phyloP scores from a whole-genome alignment of 2,113 vertebrate species.

The Ploceus nigricollis region DNA sequence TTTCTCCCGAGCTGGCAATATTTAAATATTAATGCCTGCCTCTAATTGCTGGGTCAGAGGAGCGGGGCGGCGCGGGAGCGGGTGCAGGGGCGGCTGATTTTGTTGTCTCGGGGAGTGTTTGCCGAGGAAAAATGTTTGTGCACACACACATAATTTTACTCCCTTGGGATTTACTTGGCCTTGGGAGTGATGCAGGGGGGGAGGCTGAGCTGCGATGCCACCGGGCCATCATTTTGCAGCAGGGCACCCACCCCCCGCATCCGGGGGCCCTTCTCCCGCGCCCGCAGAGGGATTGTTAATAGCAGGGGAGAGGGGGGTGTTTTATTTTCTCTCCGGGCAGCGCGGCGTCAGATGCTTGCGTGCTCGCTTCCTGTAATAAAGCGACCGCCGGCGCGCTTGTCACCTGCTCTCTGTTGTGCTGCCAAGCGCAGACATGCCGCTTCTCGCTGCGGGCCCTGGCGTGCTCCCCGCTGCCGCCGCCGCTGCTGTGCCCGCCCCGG shows the following conservation, averaged over 20 bases:
- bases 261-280: background rate
- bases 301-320: background rate
- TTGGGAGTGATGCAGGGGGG: background rate
- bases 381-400: slow-evolving; percentile 31
- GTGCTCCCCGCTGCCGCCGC: background rate
- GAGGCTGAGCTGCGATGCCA: background rate
- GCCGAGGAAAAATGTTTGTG: slow-evolving; percentile 9
- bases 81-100: background rate
- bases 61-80: background rate
- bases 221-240: background rate
- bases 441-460: slow-evolving; percentile 46
- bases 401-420: slow-evolving; percentile 56
- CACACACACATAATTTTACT: background rate
- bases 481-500: background rate
- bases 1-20: slow-evolving; percentile 23
- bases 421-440: slow-evolving; percentile 59
- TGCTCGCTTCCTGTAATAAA: slow-evolving; percentile 37
- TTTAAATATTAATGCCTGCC: slow-evolving; percentile 40
- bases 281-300: background rate
- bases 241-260: background rate
- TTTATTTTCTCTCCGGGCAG: background rate
- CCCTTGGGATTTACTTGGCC: background rate
- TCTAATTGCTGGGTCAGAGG: slow-evolving; percentile 41
- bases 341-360: slow-evolving; percentile 1
- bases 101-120: slow-evolving; percentile 7